A percentile compares a stretch with the other conserved stretches of the same genome.
Evolutionary conservation across 2,113 vertebrate genomes (phyloP).

Genomic region (Mormoops blainvillei): DNA sequence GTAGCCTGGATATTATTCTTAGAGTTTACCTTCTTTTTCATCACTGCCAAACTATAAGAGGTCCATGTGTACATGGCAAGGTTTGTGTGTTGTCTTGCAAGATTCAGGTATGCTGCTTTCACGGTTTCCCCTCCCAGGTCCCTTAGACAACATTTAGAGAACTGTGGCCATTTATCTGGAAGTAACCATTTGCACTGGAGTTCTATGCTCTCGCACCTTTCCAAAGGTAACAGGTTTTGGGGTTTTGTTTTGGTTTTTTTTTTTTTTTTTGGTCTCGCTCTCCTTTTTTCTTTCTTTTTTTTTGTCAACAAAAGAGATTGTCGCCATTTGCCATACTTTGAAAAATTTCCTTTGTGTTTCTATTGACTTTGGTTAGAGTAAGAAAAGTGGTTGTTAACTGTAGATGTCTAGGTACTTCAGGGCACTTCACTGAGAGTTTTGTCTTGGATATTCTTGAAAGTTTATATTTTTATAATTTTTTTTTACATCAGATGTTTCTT

Average conservation of each 20-base stretch:
- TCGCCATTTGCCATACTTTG: conserved; percentile 68
- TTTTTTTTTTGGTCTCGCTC: no score
- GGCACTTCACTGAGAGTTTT: conserved; percentile 79
- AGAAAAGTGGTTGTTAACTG: conserved; percentile 68
- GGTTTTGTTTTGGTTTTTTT: neutral
- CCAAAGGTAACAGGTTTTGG: conserved; percentile 76
- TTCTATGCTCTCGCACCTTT: conserved; percentile 81
- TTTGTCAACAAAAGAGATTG: conserved; percentile 58
- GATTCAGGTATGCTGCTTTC: neutral
- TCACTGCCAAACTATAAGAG: conserved; percentile 57
- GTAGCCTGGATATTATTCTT: conserved; percentile 26
- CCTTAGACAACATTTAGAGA: conserved; percentile 52
- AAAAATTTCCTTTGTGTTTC: conserved; percentile 63
- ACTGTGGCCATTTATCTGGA: conserved; percentile 49
- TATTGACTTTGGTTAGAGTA: conserved; percentile 66
- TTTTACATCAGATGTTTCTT: conserved; percentile 77
- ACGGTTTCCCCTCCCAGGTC: neutral
- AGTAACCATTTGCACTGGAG: conserved; percentile 80
- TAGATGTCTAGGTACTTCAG: conserved; percentile 82
- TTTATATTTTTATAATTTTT: conserved; percentile 89
- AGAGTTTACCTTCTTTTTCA: neutral
- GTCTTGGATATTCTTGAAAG: conserved; percentile 81
- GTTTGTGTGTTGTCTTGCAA: conserved; percentile 42
- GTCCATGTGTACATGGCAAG: conserved; percentile 56
- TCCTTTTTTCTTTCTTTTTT: conserved; percentile 16